Percentiles rank a stretch among this genome's conserved stretches.
phyloP scores from a whole-genome alignment of 2,797 vertebrate genomes.

The Manis javanica region DNA sequence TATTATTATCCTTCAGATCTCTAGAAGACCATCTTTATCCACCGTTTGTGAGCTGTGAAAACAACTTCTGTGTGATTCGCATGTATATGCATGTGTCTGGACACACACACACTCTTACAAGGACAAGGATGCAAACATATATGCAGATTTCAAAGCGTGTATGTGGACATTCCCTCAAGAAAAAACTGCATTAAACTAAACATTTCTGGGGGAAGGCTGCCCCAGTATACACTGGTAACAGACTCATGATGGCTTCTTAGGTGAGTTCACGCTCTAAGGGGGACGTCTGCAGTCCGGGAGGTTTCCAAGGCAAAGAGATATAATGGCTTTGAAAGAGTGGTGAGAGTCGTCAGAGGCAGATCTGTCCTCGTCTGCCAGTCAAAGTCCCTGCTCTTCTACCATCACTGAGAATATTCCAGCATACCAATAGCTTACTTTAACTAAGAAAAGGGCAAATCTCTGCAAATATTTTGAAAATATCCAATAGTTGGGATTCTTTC shows the following conservation, averaged over 20 bases:
- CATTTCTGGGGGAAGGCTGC: rapidly evolving
- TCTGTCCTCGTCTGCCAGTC: too few species aligned
- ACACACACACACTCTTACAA: background rate
- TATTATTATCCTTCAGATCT: too few species aligned
- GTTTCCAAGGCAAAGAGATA: background rate
- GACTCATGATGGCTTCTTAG: rapidly evolving
- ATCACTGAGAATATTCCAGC: background rate
- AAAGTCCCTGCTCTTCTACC: background rate
- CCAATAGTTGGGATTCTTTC: background rate
- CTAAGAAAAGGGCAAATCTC: background rate
- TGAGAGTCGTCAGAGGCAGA: too few species aligned
- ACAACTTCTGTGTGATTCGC: background rate
- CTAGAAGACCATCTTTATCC: background rate
- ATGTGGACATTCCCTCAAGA: background rate
- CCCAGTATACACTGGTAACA: rapidly evolving
- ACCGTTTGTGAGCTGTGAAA: rapidly evolving
- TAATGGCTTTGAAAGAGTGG: background rate
- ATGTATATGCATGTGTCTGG: background rate
- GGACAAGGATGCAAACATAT: rapidly evolving
- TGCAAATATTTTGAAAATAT: background rate
- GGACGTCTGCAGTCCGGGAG: rapidly evolving
- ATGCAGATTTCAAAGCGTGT: background rate
- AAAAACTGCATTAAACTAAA: background rate
- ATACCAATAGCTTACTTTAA: background rate
- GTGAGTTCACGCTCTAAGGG: rapidly evolving